phyloP scores from a whole-genome alignment of 2,888 invertebrate genomes.

The Acrobasis suavella region DNA sequence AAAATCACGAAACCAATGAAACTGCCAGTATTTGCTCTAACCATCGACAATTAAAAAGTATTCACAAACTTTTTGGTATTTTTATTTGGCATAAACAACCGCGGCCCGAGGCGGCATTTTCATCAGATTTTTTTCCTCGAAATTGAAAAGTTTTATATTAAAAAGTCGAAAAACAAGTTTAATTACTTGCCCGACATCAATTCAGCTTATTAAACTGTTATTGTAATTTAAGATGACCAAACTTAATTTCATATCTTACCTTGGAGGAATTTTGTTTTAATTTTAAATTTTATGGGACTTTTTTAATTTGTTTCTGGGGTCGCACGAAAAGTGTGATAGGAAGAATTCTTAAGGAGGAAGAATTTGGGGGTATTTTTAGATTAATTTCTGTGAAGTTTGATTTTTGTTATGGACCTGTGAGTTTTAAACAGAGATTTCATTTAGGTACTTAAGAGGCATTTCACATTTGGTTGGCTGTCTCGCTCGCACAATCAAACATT shows the following conservation, averaged over 20 bases:
- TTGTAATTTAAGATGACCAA: constrained; percentile 48
- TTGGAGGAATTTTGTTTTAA: constrained; percentile 12
- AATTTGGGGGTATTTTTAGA: not conserved
- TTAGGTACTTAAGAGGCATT: too few species aligned
- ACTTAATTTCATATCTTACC: constrained; percentile 35
- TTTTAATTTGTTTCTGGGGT: constrained; percentile 11
- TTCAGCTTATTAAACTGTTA: constrained; percentile 62
- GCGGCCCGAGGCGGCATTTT: constrained; percentile 34
- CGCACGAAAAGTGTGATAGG: constrained; percentile 5
- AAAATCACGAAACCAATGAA: not conserved
- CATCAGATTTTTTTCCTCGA: constrained; percentile 45
- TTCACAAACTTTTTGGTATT: constrained; percentile 15
- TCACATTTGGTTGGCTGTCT: too few species aligned
- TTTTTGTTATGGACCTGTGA: not conserved
- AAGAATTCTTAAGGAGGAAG: too few species aligned
- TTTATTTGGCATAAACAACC: constrained; percentile 36
- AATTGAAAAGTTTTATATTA: constrained; percentile 73
- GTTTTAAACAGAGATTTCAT: not conserved
- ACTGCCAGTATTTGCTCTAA: constrained; percentile 5
- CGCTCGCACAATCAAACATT: too few species aligned
- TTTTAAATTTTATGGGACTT: constrained; percentile 20
- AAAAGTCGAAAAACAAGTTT: constrained; percentile 69
- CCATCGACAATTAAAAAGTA: constrained; percentile 24
- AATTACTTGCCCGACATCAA: constrained; percentile 66
- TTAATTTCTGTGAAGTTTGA: not conserved